Evolutionary conservation across 2,888 invertebrate genomes (phyloP), one percentile per base, ranked within the genome.

Genomic region (Endomychus coccineus): DNA sequence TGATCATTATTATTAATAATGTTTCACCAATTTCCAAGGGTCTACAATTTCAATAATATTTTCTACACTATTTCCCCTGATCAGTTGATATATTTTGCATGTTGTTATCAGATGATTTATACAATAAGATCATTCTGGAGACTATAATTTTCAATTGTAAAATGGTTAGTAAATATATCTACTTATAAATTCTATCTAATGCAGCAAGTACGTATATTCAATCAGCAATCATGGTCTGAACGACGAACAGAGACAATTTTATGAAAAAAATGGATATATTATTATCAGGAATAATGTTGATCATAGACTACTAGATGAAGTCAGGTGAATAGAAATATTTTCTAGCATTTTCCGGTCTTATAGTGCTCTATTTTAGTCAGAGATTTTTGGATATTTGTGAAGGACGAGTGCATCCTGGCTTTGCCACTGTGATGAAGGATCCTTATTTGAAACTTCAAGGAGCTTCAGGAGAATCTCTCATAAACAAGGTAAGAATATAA

Each of bases 211-310:
- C 44, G 50, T 52, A 34, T 70, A 64, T 47, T 69, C 68, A 2
- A 43, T 61, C 19, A 58, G 11, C 32, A 59, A 59, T 42, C 51
- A 65, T 34, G 52, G 54, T 1, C 51, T 84, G 7, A 75, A 74
- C 0, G 50, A 61, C 1, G 72, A 73, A 19, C 81, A 89, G 58
- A 62, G 78, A 16, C 55, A 70, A 34, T 88, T 83, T 59, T 91
- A 88, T 55, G 80, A 85, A 48, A 74, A 78, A 30, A 84, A 90
- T 70, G 90, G 90, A 1, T 91, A 74, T 56, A 53, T 91, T 10
- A 71, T 90, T 1, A 71, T 90, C 31, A 78, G 74, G 36, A 74
- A 76, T 31, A 64, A 87, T 10, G 73, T 89, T 10, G 71, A 77
- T 7, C 68, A 75, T 48, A 62, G 75, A 10, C 62, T 80, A 5